Conservation (phyloP, 2,797 vertebrate genomes). For the Nannoperca obscura region DNA sequence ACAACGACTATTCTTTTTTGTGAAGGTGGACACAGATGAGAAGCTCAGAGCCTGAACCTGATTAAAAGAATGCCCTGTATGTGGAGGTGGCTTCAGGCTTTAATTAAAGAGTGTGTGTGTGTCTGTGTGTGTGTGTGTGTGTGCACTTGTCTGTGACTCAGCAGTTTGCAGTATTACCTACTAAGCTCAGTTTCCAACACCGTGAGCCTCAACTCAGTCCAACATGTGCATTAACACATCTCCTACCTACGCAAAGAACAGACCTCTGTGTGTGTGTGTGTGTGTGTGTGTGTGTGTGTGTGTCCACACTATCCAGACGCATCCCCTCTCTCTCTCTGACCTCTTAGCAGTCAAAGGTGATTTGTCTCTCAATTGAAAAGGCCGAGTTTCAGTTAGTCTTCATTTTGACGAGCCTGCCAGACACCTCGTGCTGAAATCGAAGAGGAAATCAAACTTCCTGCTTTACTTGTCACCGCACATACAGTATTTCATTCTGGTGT, state of each 20-base stretch:
- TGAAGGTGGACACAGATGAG: conserved; percentile 56
- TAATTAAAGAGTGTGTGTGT: conserved; percentile 73
- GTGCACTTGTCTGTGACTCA: conserved; percentile 76
- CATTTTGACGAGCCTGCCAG: conserved; percentile 22
- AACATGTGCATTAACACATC: conserved; percentile 75
- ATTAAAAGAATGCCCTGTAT: conserved; percentile 74
- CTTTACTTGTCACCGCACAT: neutral
- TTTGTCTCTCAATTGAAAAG: conserved; percentile 38
- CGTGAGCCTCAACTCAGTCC: conserved; percentile 64
- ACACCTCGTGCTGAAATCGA: conserved; percentile 50
- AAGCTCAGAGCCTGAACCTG: conserved; percentile 58
- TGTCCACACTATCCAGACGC: conserved; percentile 36
- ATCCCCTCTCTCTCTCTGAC: conserved; percentile 35
- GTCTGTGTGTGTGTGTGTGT: conserved; percentile 34
- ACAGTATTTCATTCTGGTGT: neutral
- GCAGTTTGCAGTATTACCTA: conserved; percentile 77
- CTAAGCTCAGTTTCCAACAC: conserved; percentile 76
- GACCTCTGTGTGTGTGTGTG: conserved; percentile 22
- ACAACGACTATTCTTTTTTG: conserved; percentile 32
- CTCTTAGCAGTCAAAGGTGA: conserved; percentile 38
- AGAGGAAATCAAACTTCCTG: conserved; percentile 18
- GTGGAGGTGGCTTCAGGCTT: conserved; percentile 62
- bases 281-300: conserved; percentile 27
- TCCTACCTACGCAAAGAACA: conserved; percentile 51
- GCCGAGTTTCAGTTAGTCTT: conserved; percentile 42